Evolutionary conservation across 2,888 invertebrate species (phyloP), one percentile per base, ranked within the genome.

Genomic region (Leptinotarsa tumamoca): DNA sequence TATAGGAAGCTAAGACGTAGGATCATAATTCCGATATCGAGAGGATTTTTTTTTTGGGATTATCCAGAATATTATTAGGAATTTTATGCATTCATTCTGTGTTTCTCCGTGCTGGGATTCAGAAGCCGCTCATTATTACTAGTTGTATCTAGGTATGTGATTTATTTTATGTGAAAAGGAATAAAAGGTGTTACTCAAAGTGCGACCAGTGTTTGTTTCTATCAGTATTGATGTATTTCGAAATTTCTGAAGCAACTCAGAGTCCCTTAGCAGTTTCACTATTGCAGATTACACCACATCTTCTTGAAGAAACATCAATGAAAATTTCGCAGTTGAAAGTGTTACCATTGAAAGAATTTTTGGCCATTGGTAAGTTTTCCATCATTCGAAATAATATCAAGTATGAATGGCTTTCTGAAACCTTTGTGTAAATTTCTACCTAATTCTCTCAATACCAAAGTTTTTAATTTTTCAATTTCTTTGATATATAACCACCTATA

Each of bases 201-300:
- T 43, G 43, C 43, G 43, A 43, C 3, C 3, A 43, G 10, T 10
- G 43, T 10, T 43, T 43, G 43, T 43, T 43, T 10, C 10, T 43
- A 43, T 43, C 10, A 43, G 18, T 27, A 49, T 66, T 71, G 7
- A 71, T 71, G n/a, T 51, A 66, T 15, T 63, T 15, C 27, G 4
- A 27, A 18, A 14, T 50, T 63, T 66, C 63, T 43, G 33, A 18
- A 17, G 17, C 14, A 17, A 13, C 66, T 52, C 71, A 71, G 50
- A 71, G 23, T 14, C 51, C 71, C 15, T 33, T 61, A 15, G 71
- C 33, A 4, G 43, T 23, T 13, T 23, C 15, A 17, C 63, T 50
- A 14, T 66, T 71, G 33, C 58, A 66, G 51, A 15, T 15, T 5
- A 66, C 50, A n/a, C 66, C 71, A 50, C 66, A 71, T 18, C 71